These are phyloP conservation scores for Lamellibrachia columna DNA, from an alignment of 2,888 invertebrate genomes.

Conservation along the genomic window DNA sequence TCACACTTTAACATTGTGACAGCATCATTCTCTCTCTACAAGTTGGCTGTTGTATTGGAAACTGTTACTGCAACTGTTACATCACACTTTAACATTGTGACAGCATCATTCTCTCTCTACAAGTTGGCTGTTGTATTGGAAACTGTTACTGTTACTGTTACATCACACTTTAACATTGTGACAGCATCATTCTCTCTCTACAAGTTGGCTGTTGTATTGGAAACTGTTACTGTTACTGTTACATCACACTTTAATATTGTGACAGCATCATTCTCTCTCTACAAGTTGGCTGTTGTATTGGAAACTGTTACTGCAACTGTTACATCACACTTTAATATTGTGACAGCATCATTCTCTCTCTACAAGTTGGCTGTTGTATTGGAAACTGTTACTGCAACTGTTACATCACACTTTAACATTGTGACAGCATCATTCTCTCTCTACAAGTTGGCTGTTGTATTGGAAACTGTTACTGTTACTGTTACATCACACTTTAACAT, in stretches of 20 bases:
- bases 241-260: not conserved
- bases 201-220: too few relatives aligned
- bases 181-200: too few relatives aligned
- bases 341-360: too few relatives aligned
- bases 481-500: not conserved
- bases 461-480: not conserved
- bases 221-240: not conserved
- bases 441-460: too few relatives aligned
- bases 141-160: not conserved
- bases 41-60: too few relatives aligned
- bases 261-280: too few relatives aligned
- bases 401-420: not conserved
- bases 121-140: too few relatives aligned
- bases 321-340: not conserved
- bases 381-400: not conserved
- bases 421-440: too few relatives aligned
- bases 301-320: not conserved
- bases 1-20: not conserved
- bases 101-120: too few relatives aligned
- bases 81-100: not conserved
- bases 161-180: not conserved
- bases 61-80: not conserved
- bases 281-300: too few relatives aligned
- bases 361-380: too few relatives aligned
- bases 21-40: too few relatives aligned